Base-by-base conservation (phyloP, 2,888 invertebrate species). In the Hirtodrosophila duncani region DNA sequence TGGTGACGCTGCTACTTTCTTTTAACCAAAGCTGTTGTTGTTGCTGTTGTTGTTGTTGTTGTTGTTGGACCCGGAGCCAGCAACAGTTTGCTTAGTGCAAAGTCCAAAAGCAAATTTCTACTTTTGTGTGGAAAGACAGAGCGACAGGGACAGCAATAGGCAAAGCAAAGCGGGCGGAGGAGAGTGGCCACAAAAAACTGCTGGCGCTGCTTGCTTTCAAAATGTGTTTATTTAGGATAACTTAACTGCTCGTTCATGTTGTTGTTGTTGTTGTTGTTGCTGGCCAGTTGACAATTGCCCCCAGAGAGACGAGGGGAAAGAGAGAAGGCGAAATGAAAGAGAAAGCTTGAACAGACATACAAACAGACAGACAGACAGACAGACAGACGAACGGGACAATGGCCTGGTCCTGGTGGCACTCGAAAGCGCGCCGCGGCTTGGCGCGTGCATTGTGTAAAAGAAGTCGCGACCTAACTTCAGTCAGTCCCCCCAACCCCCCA, bases 171-270 rank as follows among this genome's bases (percentile, higher is more conserved):
- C 11, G 16, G 26, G 14, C 9, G 38, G 20, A 9, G 30, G 29
- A 39, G 13, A 14, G 7, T 7, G 31, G 26, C 41, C 34, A 29
- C 34, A 29, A 23, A 33, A 53, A 64, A 71, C 30, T 58, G 65
- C 64, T 53, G 48, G 44, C 65, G 50, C 61, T 64, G 74, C 75
- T 58, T 48, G 53, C 60, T 41, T 9, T 13, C 48, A 74, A 75
- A 74, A 79, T 75, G 79, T 74, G 79, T 74, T 74, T 74, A 74
- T 74, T 74, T 74, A 74, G 72, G 72, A 74, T 74, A 79, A 74
- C 79, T 79, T 65, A 67, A 63, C 71, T 75, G 74, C 33, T 51
- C 66, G 55, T 56, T 60, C 48, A 46, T 55, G 20, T 41, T 52
- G 39, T 26, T 56, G 46, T 43, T 48, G 21, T 41, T 24, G 26